Conservation (phyloP, 2,888 invertebrate genomes). For the Heteromurus nitidus region DNA sequence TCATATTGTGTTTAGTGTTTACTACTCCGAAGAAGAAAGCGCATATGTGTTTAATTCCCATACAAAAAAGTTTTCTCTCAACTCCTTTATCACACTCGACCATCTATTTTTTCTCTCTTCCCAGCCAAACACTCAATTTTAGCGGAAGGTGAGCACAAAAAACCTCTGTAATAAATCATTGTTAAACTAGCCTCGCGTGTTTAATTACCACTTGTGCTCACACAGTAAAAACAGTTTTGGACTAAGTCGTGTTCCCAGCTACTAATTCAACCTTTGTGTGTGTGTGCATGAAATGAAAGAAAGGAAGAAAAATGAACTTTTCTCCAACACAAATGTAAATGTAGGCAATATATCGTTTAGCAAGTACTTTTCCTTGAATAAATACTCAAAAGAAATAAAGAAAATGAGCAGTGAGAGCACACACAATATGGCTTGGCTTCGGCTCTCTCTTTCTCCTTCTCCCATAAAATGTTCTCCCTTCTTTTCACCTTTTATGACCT, state of each 20-base stretch:
- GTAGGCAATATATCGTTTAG: neutral
- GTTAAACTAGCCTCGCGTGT: slow-evolving; percentile 61
- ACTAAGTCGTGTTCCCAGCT: slow-evolving; percentile 48
- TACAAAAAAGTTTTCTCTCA: no score
- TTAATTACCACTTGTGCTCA: slow-evolving; percentile 60
- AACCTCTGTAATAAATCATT: slow-evolving; percentile 59
- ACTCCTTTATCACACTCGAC: slow-evolving; percentile 17
- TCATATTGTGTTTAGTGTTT: slow-evolving; percentile 30
- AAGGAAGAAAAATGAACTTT: neutral
- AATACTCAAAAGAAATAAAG: neutral
- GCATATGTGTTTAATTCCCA: neutral
- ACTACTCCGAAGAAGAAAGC: neutral
- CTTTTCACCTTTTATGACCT: slow-evolving; percentile 41
- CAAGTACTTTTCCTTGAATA: neutral
- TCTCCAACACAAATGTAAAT: no score
- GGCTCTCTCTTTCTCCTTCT: no score
- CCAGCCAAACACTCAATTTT: slow-evolving; percentile 53
- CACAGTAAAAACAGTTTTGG: slow-evolving; percentile 17
- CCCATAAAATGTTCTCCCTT: neutral
- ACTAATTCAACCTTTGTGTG: slow-evolving; percentile 50
- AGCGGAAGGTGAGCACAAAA: slow-evolving; percentile 28
- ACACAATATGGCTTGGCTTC: neutral
- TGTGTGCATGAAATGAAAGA: neutral
- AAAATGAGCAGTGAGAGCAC: neutral
- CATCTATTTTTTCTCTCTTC: slow-evolving; percentile 16